Conservation (phyloP, 2,888 invertebrate genomes). For the Lochmaea capreae region DNA sequence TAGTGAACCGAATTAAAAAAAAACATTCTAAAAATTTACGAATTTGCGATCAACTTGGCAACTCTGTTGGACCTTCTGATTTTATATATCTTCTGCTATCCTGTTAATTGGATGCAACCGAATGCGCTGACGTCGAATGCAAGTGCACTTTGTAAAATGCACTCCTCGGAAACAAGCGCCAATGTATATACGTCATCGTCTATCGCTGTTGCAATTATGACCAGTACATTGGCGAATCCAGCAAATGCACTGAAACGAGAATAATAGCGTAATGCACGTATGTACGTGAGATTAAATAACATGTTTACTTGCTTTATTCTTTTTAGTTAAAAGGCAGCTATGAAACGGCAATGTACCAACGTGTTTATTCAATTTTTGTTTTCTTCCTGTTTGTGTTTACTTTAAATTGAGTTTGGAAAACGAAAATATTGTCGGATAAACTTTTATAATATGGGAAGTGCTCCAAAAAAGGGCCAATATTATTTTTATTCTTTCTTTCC, state of each 20-base stretch:
- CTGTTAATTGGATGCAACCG: slow-evolving; percentile 58
- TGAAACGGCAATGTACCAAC: background rate
- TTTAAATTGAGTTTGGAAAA: too few species aligned
- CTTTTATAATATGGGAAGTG: too few species aligned
- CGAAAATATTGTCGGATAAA: too few species aligned
- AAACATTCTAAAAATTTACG: background rate
- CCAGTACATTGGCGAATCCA: background rate
- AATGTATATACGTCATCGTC: slow-evolving; percentile 16
- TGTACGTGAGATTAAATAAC: background rate
- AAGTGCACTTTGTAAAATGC: slow-evolving; percentile 45
- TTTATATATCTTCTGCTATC: slow-evolving; percentile 55
- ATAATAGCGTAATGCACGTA: background rate
- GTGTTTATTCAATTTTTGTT: background rate
- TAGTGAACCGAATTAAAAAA: too few species aligned
- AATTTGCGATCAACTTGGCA: slow-evolving; percentile 7
- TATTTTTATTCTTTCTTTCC: too few species aligned
- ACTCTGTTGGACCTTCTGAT: slow-evolving; percentile 49
- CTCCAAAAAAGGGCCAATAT: too few species aligned
- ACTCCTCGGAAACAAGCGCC: slow-evolving; percentile 30
- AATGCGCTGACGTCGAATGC: slow-evolving; percentile 57
- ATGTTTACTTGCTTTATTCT: background rate
- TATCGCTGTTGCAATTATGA: slow-evolving; percentile 2
- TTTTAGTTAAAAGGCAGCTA: background rate
- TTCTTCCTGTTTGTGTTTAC: background rate
- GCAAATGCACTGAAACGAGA: background rate